phyloP scores from a whole-genome alignment of 1,140 invertebrate species.

The Phortica variegata region DNA sequence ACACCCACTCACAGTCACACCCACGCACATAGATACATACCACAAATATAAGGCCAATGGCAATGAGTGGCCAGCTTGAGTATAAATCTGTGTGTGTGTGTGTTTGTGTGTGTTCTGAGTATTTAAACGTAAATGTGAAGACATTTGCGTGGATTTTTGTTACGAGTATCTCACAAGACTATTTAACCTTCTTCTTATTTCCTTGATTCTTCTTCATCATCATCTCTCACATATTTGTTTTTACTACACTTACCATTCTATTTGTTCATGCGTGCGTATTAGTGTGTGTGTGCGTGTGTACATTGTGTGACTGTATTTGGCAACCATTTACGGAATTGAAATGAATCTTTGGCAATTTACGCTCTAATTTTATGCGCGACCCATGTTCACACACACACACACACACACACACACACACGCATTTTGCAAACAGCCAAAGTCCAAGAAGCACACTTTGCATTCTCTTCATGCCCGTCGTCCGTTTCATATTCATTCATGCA shows the following conservation, averaged over 20 bases:
- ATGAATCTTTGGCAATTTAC: slow-evolving; percentile 1
- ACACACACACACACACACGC: too few relatives aligned
- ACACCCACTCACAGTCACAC: slow-evolving; percentile 1
- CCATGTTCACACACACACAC: too few relatives aligned
- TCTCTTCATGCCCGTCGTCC: not conserved
- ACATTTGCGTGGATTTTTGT: slow-evolving; percentile 31
- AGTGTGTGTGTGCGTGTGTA: slow-evolving; percentile 1
- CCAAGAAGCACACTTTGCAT: not conserved
- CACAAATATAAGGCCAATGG: not conserved
- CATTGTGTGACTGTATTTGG: too few relatives aligned
- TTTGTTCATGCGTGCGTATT: slow-evolving; percentile 3
- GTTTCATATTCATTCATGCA: too few relatives aligned
- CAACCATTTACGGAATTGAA: not conserved
- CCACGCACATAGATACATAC: not conserved
- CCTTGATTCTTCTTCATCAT: not conserved
- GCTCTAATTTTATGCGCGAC: not conserved
- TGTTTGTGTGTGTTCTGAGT: slow-evolving; percentile 9
- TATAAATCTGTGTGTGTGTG: not conserved
- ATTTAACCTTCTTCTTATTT: not conserved
- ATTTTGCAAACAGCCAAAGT: not conserved
- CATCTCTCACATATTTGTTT: not conserved
- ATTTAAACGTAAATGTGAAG: slow-evolving; percentile 31
- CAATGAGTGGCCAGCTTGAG: not conserved
- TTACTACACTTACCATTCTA: not conserved
- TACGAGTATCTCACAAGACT: not conserved